Evolutionary conservation across 1,140 invertebrate species (phyloP).

Genomic region (Formica exsecta): DNA sequence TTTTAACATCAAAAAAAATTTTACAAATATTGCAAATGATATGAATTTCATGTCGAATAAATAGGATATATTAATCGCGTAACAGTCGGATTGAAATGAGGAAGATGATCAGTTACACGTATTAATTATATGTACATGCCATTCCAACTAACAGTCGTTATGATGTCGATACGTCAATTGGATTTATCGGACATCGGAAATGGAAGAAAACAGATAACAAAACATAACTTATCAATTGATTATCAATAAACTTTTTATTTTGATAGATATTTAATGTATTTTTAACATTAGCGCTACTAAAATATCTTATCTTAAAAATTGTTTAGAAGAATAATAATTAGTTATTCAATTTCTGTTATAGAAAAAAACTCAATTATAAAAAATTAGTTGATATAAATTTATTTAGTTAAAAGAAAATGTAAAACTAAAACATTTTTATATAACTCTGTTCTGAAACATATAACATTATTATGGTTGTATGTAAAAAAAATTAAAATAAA

Average conservation of each 20-base stretch:
- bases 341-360: conserved; percentile 13
- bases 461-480: neutral
- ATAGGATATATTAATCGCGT: neutral
- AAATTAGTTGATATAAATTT: neutral
- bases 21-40: neutral
- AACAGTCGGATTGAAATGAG: neutral
- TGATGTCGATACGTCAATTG: neutral
- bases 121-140: neutral
- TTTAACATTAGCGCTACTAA: neutral
- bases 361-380: neutral
- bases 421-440: neutral
- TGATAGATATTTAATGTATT: neutral
- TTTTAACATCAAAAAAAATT: neutral
- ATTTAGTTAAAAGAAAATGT: neutral
- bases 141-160: neutral
- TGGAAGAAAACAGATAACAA: neutral
- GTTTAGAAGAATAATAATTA: conserved; percentile 3
- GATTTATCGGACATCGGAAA: neutral
- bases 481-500: no score
- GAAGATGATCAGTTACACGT: neutral
- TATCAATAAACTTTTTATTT: neutral
- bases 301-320: neutral
- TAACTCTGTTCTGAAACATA: neutral
- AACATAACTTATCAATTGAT: neutral
- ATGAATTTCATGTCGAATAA: neutral